phyloP scores from a whole-genome alignment of 2,888 invertebrate species.

The Microctonus hyperodae region DNA sequence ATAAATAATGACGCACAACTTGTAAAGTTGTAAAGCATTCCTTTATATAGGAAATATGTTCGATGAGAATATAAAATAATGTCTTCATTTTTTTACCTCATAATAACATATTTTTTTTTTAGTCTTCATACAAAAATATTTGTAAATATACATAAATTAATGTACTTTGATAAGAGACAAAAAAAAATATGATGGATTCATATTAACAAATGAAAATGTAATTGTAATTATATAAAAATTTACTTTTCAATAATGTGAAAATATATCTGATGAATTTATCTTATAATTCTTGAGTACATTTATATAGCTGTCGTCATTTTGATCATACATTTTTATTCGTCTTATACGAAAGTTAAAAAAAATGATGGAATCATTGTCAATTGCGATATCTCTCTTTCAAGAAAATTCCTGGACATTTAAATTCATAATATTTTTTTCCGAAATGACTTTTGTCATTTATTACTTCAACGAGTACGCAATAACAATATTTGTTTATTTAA shows the following conservation, averaged over 20 bases:
- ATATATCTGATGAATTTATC: background rate
- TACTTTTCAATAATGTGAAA: background rate
- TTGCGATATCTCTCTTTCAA: background rate
- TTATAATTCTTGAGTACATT: background rate
- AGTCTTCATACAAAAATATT: background rate
- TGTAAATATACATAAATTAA: background rate
- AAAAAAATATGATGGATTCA: background rate
- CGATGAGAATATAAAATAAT: background rate
- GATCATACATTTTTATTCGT: background rate
- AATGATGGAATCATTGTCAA: background rate
- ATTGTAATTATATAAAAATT: background rate
- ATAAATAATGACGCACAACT: background rate
- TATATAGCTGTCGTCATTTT: background rate
- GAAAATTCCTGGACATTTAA: background rate
- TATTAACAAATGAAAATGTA: background rate
- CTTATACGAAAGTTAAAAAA: background rate
- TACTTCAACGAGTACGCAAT: background rate
- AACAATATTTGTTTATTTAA: background rate
- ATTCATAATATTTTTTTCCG: background rate
- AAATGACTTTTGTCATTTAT: background rate
- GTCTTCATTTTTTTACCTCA: background rate
- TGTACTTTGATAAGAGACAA: background rate
- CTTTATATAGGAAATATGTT: background rate
- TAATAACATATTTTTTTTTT: background rate
- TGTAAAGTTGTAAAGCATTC: slow-evolving; percentile 14